These are phyloP conservation scores for Microtus agrestis DNA, from an alignment of 2,797 vertebrate genomes.

Conservation along the genomic window DNA sequence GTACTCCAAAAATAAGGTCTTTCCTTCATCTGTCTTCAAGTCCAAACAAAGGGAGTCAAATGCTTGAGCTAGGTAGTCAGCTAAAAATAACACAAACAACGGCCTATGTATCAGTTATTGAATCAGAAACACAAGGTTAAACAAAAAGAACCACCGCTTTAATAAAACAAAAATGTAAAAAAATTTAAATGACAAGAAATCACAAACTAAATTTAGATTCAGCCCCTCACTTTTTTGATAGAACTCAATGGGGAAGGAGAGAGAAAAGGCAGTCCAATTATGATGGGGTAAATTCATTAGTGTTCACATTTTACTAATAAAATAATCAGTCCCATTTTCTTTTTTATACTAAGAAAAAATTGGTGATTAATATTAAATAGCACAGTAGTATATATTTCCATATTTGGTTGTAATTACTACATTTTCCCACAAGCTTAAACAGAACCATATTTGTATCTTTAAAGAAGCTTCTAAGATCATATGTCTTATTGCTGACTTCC, in stretches of 20 bases:
- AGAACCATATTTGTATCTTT: neutral
- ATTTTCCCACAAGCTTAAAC: constrained; percentile 38
- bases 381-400: neutral
- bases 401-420: neutral
- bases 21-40: constrained; percentile 91
- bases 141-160: neutral
- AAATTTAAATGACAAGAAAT: neutral
- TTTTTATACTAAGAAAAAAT: constrained; percentile 39
- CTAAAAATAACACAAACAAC: constrained; percentile 84
- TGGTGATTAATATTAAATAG: constrained; percentile 40
- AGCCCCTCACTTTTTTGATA: neutral
- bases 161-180: constrained; percentile 18
- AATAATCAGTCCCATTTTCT: neutral
- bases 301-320: neutral
- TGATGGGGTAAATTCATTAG: neutral
- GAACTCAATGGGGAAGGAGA: neutral
- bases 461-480: neutral
- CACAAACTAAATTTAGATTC: neutral
- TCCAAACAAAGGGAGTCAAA: constrained; percentile 90
- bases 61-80: constrained; percentile 92
- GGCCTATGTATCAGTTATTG: neutral
- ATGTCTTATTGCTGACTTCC: neutral
- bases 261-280: neutral
- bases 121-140: neutral
- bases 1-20: constrained; percentile 92